Evolutionary conservation across 2,797 vertebrate species (phyloP).

Genomic region (Graptemys geographica): DNA sequence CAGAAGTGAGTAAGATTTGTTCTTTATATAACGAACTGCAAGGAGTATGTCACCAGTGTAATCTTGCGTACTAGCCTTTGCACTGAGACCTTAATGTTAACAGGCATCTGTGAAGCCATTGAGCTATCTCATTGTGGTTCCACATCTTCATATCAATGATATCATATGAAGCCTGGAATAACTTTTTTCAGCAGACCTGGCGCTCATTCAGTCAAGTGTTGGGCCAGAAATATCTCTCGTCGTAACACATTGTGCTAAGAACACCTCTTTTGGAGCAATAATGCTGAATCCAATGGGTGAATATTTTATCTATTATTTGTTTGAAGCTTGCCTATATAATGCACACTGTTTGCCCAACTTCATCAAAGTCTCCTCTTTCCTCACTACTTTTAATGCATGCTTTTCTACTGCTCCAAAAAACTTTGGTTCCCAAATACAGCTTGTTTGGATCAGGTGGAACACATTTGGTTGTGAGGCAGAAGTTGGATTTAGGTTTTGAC

Average conservation of each 20-base stretch:
- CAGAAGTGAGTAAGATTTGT: background rate
- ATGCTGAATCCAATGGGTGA: background rate
- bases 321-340: background rate
- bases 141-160: background rate
- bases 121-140: background rate
- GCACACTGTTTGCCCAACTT: background rate
- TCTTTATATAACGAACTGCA: accelerated
- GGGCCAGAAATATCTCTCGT: background rate
- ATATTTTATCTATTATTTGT: background rate
- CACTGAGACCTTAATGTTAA: accelerated
- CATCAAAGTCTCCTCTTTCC: background rate
- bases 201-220: background rate
- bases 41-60: background rate
- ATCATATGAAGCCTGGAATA: background rate
- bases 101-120: background rate
- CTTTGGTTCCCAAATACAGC: background rate
- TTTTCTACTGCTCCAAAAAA: background rate
- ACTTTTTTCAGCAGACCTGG: background rate
- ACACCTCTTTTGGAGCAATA: background rate
- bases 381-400: background rate
- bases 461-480: background rate
- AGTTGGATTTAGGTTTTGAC: background rate
- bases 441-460: background rate
- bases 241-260: background rate
- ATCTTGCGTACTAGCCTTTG: background rate